Evolutionary conservation across 2,888 invertebrate genomes (phyloP), one percentile per base, ranked within the genome.

Genomic region (Tanypteryx hageni): DNA sequence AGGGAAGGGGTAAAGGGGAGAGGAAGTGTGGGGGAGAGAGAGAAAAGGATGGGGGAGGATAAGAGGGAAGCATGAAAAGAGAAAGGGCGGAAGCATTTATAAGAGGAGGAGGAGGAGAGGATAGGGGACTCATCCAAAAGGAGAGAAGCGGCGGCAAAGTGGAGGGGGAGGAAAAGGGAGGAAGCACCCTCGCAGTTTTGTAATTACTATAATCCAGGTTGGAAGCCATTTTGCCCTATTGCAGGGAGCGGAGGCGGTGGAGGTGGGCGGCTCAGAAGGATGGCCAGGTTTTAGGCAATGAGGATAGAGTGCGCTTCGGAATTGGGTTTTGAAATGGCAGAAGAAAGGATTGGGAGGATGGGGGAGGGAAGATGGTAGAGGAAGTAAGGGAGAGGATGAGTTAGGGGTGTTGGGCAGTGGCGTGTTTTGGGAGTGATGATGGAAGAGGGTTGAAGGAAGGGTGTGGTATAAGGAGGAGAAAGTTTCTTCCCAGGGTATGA

Each of bases 131-230:
- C 44, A 44, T 44, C 44, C 44, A 44, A 44, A 44, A 44, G 44
- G 44, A 44, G 44, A 44, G 44, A 44, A 44, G 44, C 44, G 44
- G 44, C 44, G 44, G 44, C 44, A 44, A 44, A 44, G 44, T 44
- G 44, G 44, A 44, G 44, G 3, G 44, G 44, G 44, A 44, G 44
- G 44, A 44, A 44, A 44, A 44, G 44, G 44, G 44, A 44, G 44
- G 76, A 27, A 76, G 76, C 76, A 76, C 76, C 76, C 76, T 76
- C 22, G 76, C 76, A 76, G 76, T 76, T 76, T 76, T 76, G 76
- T 76, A 76, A 76, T 76, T 76, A 76, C 76, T 76, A 76, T 76
- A 76, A 76, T 76, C 76, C 76, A 76, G 76, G 44, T 83, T 83
- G 31, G 83, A 44, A 83, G n/a, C 85, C 58, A 14, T 85, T 85